Base-by-base conservation (phyloP, 92 coral and sea anemone species). In the Micromussa lordhowensis region DNA sequence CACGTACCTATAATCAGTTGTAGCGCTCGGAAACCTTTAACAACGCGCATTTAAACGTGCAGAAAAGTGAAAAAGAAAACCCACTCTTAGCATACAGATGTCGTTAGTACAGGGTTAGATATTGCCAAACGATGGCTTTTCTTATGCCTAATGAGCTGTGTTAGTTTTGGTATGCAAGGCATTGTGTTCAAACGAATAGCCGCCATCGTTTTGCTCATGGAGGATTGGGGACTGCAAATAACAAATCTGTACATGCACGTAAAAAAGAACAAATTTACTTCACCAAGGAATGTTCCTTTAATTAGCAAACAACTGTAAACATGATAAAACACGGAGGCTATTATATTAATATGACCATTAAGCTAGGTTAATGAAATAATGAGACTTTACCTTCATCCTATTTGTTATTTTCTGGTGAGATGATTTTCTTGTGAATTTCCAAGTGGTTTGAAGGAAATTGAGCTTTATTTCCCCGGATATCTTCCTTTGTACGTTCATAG, bases 301-400 rank as follows among this genome's bases (percentile, higher is more conserved):
- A 29, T 61, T 24, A 61, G 24, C 24, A 61, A 55, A 16, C 61
- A 55, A 55, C 61, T 15, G 22, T 55, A 19, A 61, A 22, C 68
- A 61, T 61, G 68, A 13, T 61, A 61, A 58, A 58, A 58, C 64
- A 19, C 24, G 1, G 24, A 58, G 8, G 7, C 64, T 58, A 3
- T 58, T 17, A 58, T 8, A 44, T 1, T 44, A 44, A 44, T 44
- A 44, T 44, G 10, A 44, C 12, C 61, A 55, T 55, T 16, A 15
- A 55, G 19, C 2, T 55, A 19, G 5, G 19, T 55, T 15, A 61
- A 61, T n/a, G 26, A 21, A 34, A 36, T 9, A 21, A 1, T 19
- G 49, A 35, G 21, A 73, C 53, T 34, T 73, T 73, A 73, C 78
- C 78, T 73, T 73, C 78, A 73, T 73, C 76, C 24, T 35, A 34